Base-by-base conservation (phyloP, 2,888 invertebrate genomes). In the Mythimna pallens region DNA sequence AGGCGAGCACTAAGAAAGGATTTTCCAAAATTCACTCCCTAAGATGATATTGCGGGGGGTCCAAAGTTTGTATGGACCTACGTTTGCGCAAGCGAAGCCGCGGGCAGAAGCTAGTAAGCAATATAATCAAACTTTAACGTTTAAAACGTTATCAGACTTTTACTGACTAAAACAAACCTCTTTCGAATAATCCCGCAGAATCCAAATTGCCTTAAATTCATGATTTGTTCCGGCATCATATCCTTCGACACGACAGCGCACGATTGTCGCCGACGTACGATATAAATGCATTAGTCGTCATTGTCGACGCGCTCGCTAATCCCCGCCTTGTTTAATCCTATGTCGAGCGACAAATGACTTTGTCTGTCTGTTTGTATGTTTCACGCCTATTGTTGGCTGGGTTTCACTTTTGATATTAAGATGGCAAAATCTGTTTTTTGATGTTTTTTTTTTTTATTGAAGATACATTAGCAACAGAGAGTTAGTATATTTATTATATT, bases 201-300 rank as follows among this genome's bases (percentile, higher is more conserved):
- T 9, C 3, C 3, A 64, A 80, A 68, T 65, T 63, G 58, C 43
- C 36, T 52, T 74, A 62, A 62, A 62, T 62, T 74, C 20, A 69
- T 57, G 69, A 62, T n/a, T 67, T 55, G 47, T 17, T 50, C 50
- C 20, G 40, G 81, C 47, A 62, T 71, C 66, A 73, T 87, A 86
- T 83, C 73, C 82, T 61, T 71, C 50, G 66, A 81, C 74, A 70
- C 55, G 65, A 81, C 78, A 76, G 59, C 74, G 80, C 73, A 79
- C 76, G 72, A 87, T 87, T 87, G 87, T 86, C 76, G 80, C 67
- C 80, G 84, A 82, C 84, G 87, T 65, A 65, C 76, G 73, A 76
- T 54, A 55, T 94, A 94, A 94, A 88, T 88, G 90, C 87, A 89
- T 94, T 94, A 92, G 71, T 73, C 84, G 88, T 82, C 90, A 91